Percentiles rank a stretch among this genome's conserved stretches.
These are phyloP conservation scores for Tinamus guttatus DNA, from an alignment of 2,113 vertebrate genomes.

Conservation along the genomic window DNA sequence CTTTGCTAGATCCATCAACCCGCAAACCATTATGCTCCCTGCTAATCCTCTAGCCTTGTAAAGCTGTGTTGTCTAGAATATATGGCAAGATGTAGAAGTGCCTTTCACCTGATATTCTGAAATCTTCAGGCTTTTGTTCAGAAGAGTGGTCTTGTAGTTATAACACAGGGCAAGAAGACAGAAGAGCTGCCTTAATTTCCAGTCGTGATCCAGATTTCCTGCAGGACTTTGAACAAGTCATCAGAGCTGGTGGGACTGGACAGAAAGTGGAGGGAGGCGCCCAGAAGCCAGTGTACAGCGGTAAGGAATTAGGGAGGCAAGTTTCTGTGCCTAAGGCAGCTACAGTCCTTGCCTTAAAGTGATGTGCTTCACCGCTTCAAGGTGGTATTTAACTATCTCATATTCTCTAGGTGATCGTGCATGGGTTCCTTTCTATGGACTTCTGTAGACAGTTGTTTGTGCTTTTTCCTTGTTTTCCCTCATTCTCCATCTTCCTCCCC, in stretches of 20 bases:
- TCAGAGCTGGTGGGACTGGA: background rate
- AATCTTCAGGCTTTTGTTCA: background rate
- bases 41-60: background rate
- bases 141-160: background rate
- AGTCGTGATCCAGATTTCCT: background rate
- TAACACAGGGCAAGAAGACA: background rate
- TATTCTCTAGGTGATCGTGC: background rate
- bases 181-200: background rate
- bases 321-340: background rate
- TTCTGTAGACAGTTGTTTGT: background rate
- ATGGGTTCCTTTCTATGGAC: background rate
- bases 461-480: background rate
- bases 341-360: background rate
- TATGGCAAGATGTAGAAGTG: background rate
- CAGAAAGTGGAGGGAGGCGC: background rate
- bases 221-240: background rate
- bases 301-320: background rate
- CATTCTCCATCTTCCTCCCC: background rate
- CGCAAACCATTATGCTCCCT: background rate
- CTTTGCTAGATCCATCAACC: background rate
- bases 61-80: background rate
- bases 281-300: background rate
- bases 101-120: background rate
- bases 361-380: background rate
- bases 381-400: background rate